These are phyloP conservation scores for Phoeniculus purpureus DNA, from an alignment of 2,797 vertebrate genomes.

Conservation along the genomic window DNA sequence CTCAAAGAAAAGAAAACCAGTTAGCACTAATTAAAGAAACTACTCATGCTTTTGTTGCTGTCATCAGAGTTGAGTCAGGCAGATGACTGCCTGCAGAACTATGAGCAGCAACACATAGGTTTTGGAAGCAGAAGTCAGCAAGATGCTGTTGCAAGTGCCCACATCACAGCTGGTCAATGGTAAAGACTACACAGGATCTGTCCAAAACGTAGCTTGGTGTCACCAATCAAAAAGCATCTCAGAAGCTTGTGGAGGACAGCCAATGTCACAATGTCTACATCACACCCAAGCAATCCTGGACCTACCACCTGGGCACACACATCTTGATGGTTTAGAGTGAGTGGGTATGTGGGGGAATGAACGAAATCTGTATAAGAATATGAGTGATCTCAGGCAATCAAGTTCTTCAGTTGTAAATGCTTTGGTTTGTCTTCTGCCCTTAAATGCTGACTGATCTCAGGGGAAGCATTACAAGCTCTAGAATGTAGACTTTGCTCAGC, in stretches of 20 bases:
- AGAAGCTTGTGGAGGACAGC: background rate
- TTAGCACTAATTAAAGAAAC: background rate
- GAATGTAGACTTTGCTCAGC: background rate
- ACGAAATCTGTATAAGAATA: background rate
- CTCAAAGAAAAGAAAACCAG: conserved; percentile 72
- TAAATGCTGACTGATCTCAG: background rate
- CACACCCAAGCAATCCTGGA: background rate
- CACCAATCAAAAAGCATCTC: background rate
- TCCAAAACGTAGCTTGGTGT: background rate
- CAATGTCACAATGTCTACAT: background rate
- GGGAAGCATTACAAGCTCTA: background rate
- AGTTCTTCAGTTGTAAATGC: background rate
- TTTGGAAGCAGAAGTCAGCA: background rate
- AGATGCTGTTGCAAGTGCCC: background rate
- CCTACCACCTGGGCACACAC: background rate
- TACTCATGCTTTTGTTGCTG: background rate
- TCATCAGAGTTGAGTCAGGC: background rate
- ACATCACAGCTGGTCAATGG: background rate
- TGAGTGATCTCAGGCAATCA: background rate
- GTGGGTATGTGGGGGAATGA: background rate
- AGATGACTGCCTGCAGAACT: background rate
- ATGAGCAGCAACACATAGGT: background rate
- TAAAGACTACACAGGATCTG: background rate
- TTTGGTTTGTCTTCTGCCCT: background rate
- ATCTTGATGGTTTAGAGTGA: background rate